Percentiles rank a stretch among this genome's conserved stretches.
Conservation (phyloP, 1,140 invertebrate genomes). For the Alviniconcha marisindica region DNA sequence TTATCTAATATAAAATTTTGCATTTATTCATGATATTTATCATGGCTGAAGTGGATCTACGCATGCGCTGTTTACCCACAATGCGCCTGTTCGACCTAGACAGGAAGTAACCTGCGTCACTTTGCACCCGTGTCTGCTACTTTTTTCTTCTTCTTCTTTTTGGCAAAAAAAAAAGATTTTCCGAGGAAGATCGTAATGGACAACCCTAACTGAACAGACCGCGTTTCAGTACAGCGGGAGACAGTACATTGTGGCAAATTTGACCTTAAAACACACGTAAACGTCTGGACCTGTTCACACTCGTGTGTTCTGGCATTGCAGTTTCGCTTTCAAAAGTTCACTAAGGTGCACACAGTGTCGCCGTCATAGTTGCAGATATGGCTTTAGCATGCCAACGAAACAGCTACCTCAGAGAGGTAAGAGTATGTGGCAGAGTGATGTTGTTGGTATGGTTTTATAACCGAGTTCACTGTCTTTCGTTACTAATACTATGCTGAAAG, state of each 20-base stretch:
- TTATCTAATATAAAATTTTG: constrained; percentile 41
- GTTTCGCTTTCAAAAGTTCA: neutral
- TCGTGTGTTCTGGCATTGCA: neutral
- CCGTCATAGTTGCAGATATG: constrained; percentile 47
- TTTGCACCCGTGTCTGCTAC: neutral
- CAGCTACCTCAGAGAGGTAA: constrained; percentile 84
- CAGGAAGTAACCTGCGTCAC: constrained; percentile 32
- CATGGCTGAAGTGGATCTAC: constrained; percentile 40
- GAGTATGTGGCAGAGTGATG: constrained; percentile 36
- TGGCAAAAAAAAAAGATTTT: neutral
- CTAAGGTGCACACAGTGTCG: neutral
- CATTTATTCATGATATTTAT: constrained; percentile 45
- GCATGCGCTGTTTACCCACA: constrained; percentile 37
- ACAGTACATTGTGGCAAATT: too few species aligned
- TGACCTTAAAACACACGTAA: too few species aligned
- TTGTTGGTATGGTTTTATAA: too few species aligned
- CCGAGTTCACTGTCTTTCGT: too few species aligned
- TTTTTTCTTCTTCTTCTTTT: too few species aligned
- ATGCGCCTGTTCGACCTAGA: constrained; percentile 12
- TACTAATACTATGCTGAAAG: neutral
- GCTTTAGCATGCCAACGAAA: constrained; percentile 83
- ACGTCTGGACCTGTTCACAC: too few species aligned
- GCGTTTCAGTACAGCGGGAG: too few species aligned
- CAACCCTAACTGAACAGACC: too few species aligned
- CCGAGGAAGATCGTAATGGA: too few species aligned